Evolutionary conservation across 2,113 vertebrate species (phyloP).

Genomic region (Cheilinus undulatus): DNA sequence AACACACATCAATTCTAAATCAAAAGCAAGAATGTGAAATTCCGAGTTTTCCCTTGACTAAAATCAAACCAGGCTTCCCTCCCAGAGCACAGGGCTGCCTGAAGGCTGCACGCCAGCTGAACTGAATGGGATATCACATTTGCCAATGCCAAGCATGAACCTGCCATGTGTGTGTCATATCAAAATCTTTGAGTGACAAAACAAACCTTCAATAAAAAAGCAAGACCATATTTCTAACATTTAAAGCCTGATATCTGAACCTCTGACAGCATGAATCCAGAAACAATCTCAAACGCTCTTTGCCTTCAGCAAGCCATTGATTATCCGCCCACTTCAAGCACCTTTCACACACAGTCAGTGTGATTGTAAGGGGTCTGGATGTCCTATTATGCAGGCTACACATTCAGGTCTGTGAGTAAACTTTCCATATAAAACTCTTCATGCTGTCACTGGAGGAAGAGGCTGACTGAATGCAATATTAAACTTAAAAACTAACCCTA

Average conservation of each 20-base stretch:
- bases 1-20: conserved; percentile 69
- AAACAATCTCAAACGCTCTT: conserved; percentile 46
- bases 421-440: conserved; percentile 49
- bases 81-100: conserved; percentile 53
- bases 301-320: conserved; percentile 52
- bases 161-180: conserved; percentile 42
- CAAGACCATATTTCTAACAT: conserved; percentile 42
- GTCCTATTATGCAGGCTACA: conserved; percentile 43
- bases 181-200: conserved; percentile 47
- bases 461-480: too few relatives aligned
- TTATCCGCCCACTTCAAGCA: conserved; percentile 44
- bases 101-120: conserved; percentile 71
- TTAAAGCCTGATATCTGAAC: conserved; percentile 31
- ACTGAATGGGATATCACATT: conserved; percentile 58
- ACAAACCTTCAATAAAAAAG: conserved; percentile 12
- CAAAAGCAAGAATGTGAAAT: conserved; percentile 74
- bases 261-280: conserved; percentile 51
- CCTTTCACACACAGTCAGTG: conserved; percentile 19
- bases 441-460: conserved; percentile 51
- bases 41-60: conserved; percentile 63
- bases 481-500: too few relatives aligned
- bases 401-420: conserved; percentile 13
- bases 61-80: conserved; percentile 74
- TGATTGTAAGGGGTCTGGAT: conserved; percentile 44
- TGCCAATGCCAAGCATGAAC: conserved; percentile 56